Percentiles rank a stretch among this genome's conserved stretches.
phyloP scores from a whole-genome alignment of 1,140 invertebrate species.

The Atta colombica region DNA sequence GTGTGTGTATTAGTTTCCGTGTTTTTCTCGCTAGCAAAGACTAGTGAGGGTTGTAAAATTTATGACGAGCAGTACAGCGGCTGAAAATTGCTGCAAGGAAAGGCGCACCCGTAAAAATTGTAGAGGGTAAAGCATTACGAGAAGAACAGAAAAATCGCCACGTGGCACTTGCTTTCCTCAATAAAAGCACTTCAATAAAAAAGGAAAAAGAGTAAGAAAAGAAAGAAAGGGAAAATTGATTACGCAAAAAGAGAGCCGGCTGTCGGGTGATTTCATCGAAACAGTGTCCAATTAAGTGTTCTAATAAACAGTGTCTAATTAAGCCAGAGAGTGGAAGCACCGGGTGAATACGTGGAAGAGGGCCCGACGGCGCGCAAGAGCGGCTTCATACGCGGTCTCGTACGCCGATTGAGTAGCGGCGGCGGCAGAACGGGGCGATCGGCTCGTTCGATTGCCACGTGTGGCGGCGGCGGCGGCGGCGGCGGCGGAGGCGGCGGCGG shows the following conservation, averaged over 20 bases:
- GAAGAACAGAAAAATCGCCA: background rate
- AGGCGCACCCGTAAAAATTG: constrained; percentile 10
- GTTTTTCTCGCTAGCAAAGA: background rate
- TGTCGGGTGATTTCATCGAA: background rate
- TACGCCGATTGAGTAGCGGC: constrained; percentile 73
- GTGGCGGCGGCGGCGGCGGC: constrained; percentile 57
- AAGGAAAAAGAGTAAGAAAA: background rate
- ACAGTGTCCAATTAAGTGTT: background rate
- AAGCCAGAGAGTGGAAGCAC: constrained; percentile 48
- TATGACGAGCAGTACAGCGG: constrained; percentile 1
- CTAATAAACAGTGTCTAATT: background rate
- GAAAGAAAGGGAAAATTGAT: background rate
- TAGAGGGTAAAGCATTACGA: background rate
- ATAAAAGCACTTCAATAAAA: background rate
- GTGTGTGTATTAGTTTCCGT: background rate
- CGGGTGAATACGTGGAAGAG: constrained; percentile 21
- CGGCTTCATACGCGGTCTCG: constrained; percentile 72
- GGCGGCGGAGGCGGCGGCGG: constrained; percentile 2
- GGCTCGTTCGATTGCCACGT: constrained; percentile 61
- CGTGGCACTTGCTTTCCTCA: background rate
- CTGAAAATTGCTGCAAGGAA: background rate
- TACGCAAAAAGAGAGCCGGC: background rate
- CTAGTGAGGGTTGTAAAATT: constrained; percentile 26
- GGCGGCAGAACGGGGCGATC: constrained; percentile 65
- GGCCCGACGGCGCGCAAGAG: constrained; percentile 39